phyloP scores from a whole-genome alignment of 1,140 invertebrate genomes.

The Globodera ellingtonae region DNA sequence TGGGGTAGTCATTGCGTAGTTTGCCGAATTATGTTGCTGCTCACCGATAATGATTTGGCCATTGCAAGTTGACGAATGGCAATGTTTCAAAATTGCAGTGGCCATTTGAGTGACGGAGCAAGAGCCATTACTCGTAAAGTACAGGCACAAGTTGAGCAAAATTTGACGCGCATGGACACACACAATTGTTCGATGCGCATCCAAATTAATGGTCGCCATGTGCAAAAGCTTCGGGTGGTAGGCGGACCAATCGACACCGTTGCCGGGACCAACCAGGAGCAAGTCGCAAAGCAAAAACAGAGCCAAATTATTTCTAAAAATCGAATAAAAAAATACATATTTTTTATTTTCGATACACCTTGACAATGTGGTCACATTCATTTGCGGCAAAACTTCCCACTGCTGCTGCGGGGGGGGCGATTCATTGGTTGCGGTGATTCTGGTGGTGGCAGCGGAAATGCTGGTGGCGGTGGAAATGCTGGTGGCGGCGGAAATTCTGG shows the following conservation, averaged over 20 bases:
- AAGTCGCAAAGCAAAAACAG: conserved; percentile 94
- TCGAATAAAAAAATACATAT: conserved; percentile 1
- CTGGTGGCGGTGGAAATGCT: too few relatives aligned
- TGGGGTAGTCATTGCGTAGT: neutral
- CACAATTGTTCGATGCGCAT: conserved; percentile 79
- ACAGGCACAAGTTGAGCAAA: conserved; percentile 75
- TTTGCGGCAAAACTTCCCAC: too few relatives aligned
- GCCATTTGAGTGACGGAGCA: conserved; percentile 78
- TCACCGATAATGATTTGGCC: neutral
- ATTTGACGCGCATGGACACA: conserved; percentile 90
- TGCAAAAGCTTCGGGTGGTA: conserved; percentile 94
- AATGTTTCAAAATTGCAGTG: conserved; percentile 71
- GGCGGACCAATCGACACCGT: conserved; percentile 82
- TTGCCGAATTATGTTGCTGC: neutral
- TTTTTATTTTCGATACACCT: neutral
- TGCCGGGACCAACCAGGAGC: conserved; percentile 80
- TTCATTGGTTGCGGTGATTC: too few relatives aligned
- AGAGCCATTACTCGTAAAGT: conserved; percentile 35
- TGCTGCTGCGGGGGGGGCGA: too few relatives aligned
- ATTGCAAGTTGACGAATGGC: neutral
- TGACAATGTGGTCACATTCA: neutral
- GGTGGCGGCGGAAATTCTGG: too few relatives aligned
- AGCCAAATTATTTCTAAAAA: conserved; percentile 86
- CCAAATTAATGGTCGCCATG: conserved; percentile 86
- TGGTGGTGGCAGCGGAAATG: too few relatives aligned